These are phyloP conservation scores for Heterotilapia buettikoferi DNA, from an alignment of 2,113 vertebrate genomes.

Conservation along the genomic window DNA sequence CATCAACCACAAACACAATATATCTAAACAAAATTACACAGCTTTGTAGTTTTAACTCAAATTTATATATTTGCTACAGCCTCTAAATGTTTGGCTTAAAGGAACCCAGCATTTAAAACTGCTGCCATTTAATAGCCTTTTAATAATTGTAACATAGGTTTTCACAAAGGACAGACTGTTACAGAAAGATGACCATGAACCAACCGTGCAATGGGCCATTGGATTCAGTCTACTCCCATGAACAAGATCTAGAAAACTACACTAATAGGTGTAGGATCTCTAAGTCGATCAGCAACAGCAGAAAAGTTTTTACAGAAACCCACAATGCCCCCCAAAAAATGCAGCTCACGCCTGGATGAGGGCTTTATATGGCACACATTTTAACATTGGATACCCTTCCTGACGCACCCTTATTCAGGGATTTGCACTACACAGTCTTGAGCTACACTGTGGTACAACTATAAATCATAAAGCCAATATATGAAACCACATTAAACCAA, in stretches of 20 bases:
- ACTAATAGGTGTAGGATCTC: background rate
- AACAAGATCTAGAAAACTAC: background rate
- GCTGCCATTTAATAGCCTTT: background rate
- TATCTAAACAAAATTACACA: background rate
- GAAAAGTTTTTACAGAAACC: background rate
- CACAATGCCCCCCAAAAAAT: background rate
- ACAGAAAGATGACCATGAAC: background rate
- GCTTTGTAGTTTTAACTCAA: background rate
- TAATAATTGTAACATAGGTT: background rate
- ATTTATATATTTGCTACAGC: background rate
- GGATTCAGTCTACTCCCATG: background rate
- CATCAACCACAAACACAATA: background rate
- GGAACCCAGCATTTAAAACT: background rate
- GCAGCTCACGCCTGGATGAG: background rate
- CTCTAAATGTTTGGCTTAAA: background rate
- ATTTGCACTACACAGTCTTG: background rate
- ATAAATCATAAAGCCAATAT: background rate
- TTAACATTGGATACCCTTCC: background rate
- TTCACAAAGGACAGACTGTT: background rate
- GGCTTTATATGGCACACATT: background rate
- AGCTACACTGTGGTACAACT: background rate
- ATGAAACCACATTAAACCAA: background rate
- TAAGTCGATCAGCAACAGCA: background rate
- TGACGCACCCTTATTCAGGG: fast-evolving
- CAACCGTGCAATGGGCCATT: background rate